These are phyloP conservation scores for Hippopotamyrus pictus DNA, from an alignment of 2,797 vertebrate genomes.

Conservation along the genomic window DNA sequence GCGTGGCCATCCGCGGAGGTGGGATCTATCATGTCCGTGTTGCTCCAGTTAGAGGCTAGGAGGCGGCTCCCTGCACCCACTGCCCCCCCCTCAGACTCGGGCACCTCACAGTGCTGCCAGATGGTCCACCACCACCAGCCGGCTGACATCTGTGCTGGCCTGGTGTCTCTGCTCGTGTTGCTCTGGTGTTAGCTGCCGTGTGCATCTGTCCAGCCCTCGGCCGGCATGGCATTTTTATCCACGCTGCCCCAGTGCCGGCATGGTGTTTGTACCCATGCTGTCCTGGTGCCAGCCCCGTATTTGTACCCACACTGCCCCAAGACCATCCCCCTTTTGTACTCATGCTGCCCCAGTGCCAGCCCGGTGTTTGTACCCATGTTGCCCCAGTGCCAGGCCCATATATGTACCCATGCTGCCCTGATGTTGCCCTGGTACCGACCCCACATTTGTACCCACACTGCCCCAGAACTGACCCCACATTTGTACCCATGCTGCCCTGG, in stretches of 20 bases:
- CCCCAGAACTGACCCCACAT: fast-evolving
- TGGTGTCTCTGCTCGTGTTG: neutral
- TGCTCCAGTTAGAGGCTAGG: neutral
- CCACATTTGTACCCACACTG: neutral
- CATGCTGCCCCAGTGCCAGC: neutral
- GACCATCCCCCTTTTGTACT: too few relatives aligned
- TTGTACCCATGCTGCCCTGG: neutral
- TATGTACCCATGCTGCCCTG: neutral
- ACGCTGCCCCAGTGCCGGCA: neutral
- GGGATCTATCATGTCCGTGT: neutral
- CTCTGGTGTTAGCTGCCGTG: neutral
- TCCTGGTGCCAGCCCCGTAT: neutral
- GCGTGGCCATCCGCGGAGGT: constrained; percentile 33
- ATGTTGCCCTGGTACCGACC: too few relatives aligned
- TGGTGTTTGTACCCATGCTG: neutral
- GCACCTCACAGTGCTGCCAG: neutral
- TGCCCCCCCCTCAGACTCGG: neutral
- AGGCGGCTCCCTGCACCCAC: neutral
- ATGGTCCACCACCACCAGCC: neutral
- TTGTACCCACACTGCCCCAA: neutral
- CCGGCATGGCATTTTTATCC: neutral
- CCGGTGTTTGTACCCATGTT: neutral
- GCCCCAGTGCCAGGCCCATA: neutral
- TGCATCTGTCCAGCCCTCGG: neutral
- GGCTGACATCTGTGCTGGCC: neutral